A percentile compares a stretch with the other conserved stretches of the same genome.
These are phyloP conservation scores for Microtus montanus DNA, from an alignment of 2,113 vertebrate species.

Conservation along the genomic window DNA sequence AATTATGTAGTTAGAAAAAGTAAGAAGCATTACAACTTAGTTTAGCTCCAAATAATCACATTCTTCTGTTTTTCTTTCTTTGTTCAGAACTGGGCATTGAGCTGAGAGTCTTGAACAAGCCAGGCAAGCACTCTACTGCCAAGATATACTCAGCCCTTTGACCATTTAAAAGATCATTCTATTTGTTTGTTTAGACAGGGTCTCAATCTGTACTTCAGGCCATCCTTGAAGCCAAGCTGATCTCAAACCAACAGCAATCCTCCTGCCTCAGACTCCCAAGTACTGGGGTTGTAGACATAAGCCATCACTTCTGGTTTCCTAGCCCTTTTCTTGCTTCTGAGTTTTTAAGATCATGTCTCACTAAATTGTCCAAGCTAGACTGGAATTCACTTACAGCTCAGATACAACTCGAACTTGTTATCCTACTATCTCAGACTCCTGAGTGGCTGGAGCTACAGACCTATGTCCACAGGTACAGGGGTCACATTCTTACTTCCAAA, in stretches of 20 bases:
- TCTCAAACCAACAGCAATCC: background rate
- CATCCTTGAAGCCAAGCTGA: too few relatives aligned
- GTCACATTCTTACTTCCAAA: background rate
- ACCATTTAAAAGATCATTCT: background rate
- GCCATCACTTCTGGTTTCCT: too few relatives aligned
- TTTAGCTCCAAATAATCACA: background rate
- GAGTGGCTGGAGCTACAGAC: background rate
- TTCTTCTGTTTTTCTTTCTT: background rate
- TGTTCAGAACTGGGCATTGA: background rate
- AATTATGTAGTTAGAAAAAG: background rate
- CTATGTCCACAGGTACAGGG: too few relatives aligned
- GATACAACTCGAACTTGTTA: background rate
- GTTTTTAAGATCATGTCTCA: background rate
- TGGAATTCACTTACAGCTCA: background rate
- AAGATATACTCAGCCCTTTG: background rate
- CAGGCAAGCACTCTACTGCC: background rate
- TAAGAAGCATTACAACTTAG: slow-evolving; percentile 19
- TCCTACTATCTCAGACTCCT: background rate
- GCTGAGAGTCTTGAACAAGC: background rate
- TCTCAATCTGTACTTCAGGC: background rate
- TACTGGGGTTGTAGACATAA: background rate
- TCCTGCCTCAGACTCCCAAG: background rate
- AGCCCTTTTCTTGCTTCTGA: background rate
- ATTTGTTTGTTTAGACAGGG: background rate
- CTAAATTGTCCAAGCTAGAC: background rate